Evolutionary conservation across 2,888 invertebrate species (phyloP).

Genomic region (Drosophila helvetica): DNA sequence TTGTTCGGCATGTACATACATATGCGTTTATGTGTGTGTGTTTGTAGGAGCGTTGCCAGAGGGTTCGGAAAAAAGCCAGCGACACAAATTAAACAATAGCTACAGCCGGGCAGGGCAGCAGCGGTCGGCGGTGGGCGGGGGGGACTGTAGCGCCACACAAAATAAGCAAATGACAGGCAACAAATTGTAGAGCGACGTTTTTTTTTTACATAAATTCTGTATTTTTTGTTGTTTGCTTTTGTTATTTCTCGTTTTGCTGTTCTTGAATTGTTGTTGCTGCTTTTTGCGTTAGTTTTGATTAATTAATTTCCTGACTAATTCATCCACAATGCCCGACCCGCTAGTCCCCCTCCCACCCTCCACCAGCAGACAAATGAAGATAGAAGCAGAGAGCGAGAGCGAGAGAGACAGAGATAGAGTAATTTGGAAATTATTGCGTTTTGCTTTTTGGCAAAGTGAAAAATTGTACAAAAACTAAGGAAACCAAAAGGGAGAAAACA

Average conservation of each 20-base stretch:
- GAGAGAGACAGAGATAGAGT: slow-evolving; percentile 7
- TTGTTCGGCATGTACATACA: slow-evolving; percentile 41
- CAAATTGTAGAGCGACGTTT: slow-evolving; percentile 67
- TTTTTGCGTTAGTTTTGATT: slow-evolving; percentile 72
- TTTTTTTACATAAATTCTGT: slow-evolving; percentile 37
- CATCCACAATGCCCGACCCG: slow-evolving; percentile 73
- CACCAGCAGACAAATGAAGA: slow-evolving; percentile 7
- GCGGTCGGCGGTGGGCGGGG: not conserved
- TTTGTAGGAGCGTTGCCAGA: not conserved
- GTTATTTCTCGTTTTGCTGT: slow-evolving; percentile 34
- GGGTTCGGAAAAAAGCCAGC: slow-evolving; percentile 30
- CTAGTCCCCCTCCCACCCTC: slow-evolving; percentile 43
- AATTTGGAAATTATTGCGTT: slow-evolving; percentile 38
- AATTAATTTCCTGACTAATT: slow-evolving; percentile 79
- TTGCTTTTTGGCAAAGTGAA: slow-evolving; percentile 27
- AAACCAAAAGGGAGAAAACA: not conserved
- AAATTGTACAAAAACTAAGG: slow-evolving; percentile 2
- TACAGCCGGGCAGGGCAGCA: slow-evolving; percentile 34
- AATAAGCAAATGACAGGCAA: slow-evolving; percentile 73
- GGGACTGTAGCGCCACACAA: slow-evolving; percentile 38
- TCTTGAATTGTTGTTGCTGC: slow-evolving; percentile 28
- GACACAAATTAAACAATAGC: slow-evolving; percentile 63
- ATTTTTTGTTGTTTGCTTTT: slow-evolving; percentile 23
- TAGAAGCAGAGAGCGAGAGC: slow-evolving; percentile 10
- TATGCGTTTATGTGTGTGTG: not conserved